Percentiles rank a stretch among this genome's conserved stretches.
Conservation (phyloP, 2,888 invertebrate genomes). For the Cheilosia pagana region DNA sequence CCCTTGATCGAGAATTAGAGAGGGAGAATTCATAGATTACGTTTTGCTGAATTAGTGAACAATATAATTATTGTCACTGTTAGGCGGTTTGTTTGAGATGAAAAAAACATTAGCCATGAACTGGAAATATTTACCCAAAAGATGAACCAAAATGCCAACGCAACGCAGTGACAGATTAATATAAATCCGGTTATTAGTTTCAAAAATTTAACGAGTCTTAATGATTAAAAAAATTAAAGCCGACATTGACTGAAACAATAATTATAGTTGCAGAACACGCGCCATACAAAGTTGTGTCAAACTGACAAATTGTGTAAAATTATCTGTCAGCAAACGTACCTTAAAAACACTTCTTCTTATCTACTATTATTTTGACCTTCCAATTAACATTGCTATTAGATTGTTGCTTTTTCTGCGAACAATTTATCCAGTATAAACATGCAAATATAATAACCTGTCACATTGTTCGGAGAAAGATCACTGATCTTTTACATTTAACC, state of each 20-base stretch:
- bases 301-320: conserved; percentile 9
- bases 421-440: conserved; percentile 1
- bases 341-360: neutral
- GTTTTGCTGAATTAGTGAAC: no score
- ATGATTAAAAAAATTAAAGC: neutral
- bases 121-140: neutral
- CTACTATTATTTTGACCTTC: conserved; percentile 12
- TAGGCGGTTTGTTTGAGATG: neutral
- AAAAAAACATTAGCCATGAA: neutral
- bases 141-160: neutral
- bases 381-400: conserved; percentile 1
- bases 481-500: conserved; percentile 42
- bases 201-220: neutral
- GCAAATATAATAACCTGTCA: conserved; percentile 19
- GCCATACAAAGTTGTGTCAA: conserved; percentile 7
- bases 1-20: no score
- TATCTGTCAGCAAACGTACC: neutral
- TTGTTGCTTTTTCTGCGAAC: neutral
- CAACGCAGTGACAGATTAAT: neutral
- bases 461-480: conserved; percentile 14
- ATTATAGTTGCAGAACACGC: neutral
- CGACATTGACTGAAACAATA: conserved; percentile 3
- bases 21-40: no score
- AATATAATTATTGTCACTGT: no score
- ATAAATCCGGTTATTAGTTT: conserved; percentile 1